These are phyloP conservation scores for Tenebrosternarchus preto DNA, from an alignment of 2,113 vertebrate species.

Conservation along the genomic window DNA sequence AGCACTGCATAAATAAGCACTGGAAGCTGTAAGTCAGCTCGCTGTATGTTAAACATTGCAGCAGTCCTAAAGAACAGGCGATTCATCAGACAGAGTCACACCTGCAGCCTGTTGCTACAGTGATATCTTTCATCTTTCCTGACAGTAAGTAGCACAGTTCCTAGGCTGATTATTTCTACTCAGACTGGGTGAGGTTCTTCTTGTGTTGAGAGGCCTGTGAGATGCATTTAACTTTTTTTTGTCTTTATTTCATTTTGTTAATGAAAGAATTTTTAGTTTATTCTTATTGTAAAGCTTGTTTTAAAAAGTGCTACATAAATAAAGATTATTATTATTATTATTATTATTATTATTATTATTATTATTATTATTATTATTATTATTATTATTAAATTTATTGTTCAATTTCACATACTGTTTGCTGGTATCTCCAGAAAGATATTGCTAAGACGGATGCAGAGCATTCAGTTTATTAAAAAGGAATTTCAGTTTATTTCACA, in stretches of 20 bases:
- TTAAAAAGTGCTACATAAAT: no score
- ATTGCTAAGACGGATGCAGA: no score
- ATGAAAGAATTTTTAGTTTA: no score
- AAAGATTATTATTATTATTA: no score
- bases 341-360: no score
- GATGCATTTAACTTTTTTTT: neutral
- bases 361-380: no score
- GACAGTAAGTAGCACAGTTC: conserved; percentile 24
- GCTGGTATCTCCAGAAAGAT: no score
- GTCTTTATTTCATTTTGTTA: neutral
- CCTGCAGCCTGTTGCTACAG: conserved; percentile 29
- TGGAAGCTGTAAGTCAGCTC: conserved; percentile 19
- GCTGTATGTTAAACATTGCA: conserved; percentile 39
- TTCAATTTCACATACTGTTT: no score
- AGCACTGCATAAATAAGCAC: conserved; percentile 46
- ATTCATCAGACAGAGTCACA: conserved; percentile 11
- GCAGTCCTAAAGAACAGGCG: conserved; percentile 32
- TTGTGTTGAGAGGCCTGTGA: neutral
- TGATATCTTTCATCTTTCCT: neutral
- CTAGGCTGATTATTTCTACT: neutral
- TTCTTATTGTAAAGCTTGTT: no score
- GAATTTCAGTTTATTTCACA: no score
- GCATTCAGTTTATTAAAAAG: no score
- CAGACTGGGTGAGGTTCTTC: neutral
- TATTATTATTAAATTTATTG: no score